phyloP scores from a whole-genome alignment of 2,888 invertebrate species.

The Orchesella flavescens region DNA sequence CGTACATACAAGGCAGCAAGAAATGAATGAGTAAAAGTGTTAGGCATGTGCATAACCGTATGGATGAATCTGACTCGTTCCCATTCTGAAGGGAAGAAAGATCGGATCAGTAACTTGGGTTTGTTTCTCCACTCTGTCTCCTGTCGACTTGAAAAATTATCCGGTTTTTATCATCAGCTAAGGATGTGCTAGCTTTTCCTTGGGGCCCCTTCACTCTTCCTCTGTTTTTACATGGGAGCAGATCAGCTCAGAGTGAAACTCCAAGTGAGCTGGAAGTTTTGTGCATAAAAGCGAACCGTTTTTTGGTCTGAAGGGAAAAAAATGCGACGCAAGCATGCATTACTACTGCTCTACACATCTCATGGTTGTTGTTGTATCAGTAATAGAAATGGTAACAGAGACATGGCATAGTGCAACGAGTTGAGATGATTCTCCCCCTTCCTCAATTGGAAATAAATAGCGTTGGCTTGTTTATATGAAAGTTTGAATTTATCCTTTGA shows the following conservation, averaged over 20 bases:
- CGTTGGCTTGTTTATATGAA: conserved; percentile 43
- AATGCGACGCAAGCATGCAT: background rate
- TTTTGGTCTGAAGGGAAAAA: background rate
- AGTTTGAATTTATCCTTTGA: conserved; percentile 64
- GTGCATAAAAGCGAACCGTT: background rate
- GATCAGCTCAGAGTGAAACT: background rate
- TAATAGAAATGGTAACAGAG: background rate
- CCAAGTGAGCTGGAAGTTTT: conserved; percentile 26
- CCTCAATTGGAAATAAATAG: conserved; percentile 60
- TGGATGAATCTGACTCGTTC: background rate
- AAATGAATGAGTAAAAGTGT: background rate
- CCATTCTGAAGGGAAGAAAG: conserved; percentile 43
- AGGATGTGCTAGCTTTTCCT: conserved; percentile 63
- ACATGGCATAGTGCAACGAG: background rate
- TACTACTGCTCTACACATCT: too few relatives aligned
- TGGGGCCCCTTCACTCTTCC: conserved; percentile 49
- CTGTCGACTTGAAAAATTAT: conserved; percentile 68
- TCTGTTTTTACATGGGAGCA: conserved; percentile 23
- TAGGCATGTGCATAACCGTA: conserved; percentile 5
- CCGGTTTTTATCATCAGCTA: conserved; percentile 67
- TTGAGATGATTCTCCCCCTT: too few relatives aligned
- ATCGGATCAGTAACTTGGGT: conserved; percentile 61
- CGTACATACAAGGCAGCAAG: background rate
- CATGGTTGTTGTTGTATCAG: background rate
- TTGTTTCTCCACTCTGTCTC: conserved; percentile 65